These are phyloP conservation scores for Aphaenogaster rudis DNA, from an alignment of 1,140 invertebrate genomes.

Conservation along the genomic window DNA sequence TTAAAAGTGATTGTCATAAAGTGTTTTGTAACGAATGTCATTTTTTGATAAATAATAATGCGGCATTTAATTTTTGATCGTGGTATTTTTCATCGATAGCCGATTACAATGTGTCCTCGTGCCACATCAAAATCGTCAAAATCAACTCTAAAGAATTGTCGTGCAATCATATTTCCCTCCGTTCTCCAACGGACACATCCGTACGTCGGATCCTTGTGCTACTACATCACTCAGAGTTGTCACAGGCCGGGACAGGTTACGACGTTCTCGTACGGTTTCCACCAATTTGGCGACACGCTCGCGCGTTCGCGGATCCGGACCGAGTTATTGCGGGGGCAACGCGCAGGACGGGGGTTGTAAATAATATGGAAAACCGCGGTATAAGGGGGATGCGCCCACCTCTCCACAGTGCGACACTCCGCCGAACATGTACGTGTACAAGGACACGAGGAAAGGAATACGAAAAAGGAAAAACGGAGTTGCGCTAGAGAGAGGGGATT, in stretches of 20 bases:
- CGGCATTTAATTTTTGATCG: too few relatives aligned
- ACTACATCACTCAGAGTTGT: slow-evolving; percentile 72
- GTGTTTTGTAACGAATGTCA: not conserved
- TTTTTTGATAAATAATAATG: not conserved
- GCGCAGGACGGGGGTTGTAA: slow-evolving; percentile 73
- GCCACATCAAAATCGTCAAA: not conserved
- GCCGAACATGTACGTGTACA: slow-evolving; percentile 12
- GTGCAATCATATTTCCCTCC: slow-evolving; percentile 45
- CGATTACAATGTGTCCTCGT: not conserved
- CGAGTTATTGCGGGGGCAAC: slow-evolving; percentile 74
- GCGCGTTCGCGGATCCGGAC: slow-evolving; percentile 27
- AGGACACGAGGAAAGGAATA: slow-evolving; percentile 61
- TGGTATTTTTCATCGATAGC: not conserved
- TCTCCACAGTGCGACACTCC: not conserved
- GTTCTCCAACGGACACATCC: slow-evolving; percentile 22
- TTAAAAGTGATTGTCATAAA: not conserved
- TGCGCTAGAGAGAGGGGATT: not conserved
- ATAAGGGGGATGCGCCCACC: not conserved
- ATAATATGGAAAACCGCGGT: slow-evolving; percentile 79
- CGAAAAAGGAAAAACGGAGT: slow-evolving; percentile 64
- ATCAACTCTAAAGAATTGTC: slow-evolving; percentile 25
- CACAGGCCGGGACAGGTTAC: slow-evolving; percentile 62
- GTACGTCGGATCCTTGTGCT: slow-evolving; percentile 52
- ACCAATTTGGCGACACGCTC: slow-evolving; percentile 76
- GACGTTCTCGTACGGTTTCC: slow-evolving; percentile 66